These are phyloP conservation scores for Fulica atra DNA, from an alignment of 2,113 vertebrate species.

Conservation along the genomic window DNA sequence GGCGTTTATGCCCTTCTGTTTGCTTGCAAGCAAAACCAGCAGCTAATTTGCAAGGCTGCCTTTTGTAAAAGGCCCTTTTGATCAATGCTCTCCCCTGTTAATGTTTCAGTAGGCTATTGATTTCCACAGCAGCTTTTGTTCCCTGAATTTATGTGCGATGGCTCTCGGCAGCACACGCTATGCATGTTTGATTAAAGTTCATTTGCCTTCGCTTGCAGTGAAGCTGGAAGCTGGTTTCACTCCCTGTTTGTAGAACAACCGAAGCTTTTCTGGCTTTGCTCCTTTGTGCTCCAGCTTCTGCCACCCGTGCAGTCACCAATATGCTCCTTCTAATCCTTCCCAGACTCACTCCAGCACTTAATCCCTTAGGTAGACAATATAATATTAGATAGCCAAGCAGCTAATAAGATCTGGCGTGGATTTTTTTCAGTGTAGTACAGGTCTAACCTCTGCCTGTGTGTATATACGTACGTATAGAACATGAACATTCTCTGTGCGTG, in stretches of 20 bases:
- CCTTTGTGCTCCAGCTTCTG: conserved; percentile 86
- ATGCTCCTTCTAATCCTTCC: conserved; percentile 82
- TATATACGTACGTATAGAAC: fast-evolving
- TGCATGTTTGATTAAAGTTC: conserved; percentile 96
- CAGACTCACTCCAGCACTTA: conserved; percentile 77
- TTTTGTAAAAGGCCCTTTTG: conserved; percentile 84
- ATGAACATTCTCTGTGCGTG: fast-evolving
- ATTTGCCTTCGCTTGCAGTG: conserved; percentile 83
- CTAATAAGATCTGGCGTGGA: conserved; percentile 79
- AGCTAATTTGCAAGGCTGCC: conserved; percentile 86
- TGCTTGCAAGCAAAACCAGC: conserved; percentile 73
- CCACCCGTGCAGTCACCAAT: conserved; percentile 86
- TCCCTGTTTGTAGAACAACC: conserved; percentile 81
- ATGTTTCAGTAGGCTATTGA: conserved; percentile 95
- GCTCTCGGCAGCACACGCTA: conserved; percentile 74
- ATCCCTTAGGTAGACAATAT: conserved; percentile 80
- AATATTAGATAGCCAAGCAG: conserved; percentile 66
- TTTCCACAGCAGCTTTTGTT: conserved; percentile 88
- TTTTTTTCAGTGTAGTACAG: neutral
- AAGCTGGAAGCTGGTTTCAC: conserved; percentile 78
- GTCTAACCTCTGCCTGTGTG: neutral
- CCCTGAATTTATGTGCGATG: conserved; percentile 80
- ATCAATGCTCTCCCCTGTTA: conserved; percentile 89
- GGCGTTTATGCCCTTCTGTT: conserved; percentile 72
- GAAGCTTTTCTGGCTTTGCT: conserved; percentile 76